Evolutionary conservation across 2,113 vertebrate species (phyloP), one percentile per base, ranked within the genome.

Genomic region (Sebastes fasciatus): DNA sequence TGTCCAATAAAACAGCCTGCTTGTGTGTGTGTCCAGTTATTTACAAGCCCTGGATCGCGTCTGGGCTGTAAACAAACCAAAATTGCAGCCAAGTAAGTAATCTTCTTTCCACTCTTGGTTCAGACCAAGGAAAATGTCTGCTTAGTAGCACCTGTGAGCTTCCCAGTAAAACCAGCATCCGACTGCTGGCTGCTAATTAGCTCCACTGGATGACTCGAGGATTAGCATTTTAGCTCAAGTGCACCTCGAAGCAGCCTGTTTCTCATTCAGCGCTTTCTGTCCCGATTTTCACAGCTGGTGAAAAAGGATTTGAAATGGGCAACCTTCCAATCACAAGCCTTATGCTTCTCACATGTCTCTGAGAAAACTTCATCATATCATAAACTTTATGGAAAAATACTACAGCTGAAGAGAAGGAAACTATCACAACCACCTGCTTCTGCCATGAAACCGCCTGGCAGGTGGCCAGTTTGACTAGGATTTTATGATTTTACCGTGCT

Each of bases 101-200:
- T 70, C 2, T 12, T 63, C 16, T 43, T 34, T 19, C 40, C 55
- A 8, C 21, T 70, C 16, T 34, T 34, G 55, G 21, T 55, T 60
- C 64, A 77, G 40, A 64, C 21, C 43, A 57, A 65, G 49, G 21
- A n/a, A 81, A 68, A 61, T 34, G 34, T 34, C 34, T 34, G 34
- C 34, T 34, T 1, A 26, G 48, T 13, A 10, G 54, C 66, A 72
- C 40, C 77, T 61, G 76, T 61, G 34, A 72, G 54, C 21, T 17
- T 60, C 73, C 76, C 79, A 83, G 73, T 79, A 79, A 52, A 92
- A 88, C 86, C 84, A 77, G 84, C 66, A 12, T 64, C 82, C 79
- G 14, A 9, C 42, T 57, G 51, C 72, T 62, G 74, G 71, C 77
- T 67, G 72, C 72, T 79, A 87, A 89, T 84, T 66, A 66, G 85